Evolutionary conservation across 2,113 vertebrate species (phyloP), one percentile per base, ranked within the genome.

Genomic region (Atrichornis clamosus): DNA sequence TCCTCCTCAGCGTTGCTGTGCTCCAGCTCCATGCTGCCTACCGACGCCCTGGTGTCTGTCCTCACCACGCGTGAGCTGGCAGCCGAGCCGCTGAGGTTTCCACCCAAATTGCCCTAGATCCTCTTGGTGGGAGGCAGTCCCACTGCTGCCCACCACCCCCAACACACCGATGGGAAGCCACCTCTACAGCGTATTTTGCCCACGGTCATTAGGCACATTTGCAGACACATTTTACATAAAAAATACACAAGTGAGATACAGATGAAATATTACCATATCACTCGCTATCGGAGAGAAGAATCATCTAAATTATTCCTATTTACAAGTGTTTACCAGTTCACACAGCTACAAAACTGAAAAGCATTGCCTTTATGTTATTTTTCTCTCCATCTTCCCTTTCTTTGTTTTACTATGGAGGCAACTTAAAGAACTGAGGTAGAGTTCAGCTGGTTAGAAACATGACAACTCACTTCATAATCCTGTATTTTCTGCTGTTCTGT

Each of bases 1-100:
- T 72, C 87, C 63, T n/a, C 73, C 59, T 79, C 0, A 2, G 56
- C 0, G 0, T 8, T 30, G 67, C 73, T 47, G 91, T 37, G 49
- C 83, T 72, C 56, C 87, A 68, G 94, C 65, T 88, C 32, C 35
- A 23, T 10, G 8, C 18, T 82, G 81, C 73, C 93, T 93, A 35
- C 72, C 16, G 62, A 39, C 44, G 60, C 50, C 33, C 56, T 53
- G 44, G 44, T 53, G 70, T 42, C 89, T 67, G 52, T 55, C 56
- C 89, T 90, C 33, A 37, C 35, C 41, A 32, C 2, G 0, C 24
- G 5, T 0, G 15, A 81, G 88, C 56, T 50, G 56, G 85, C 75
- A 93, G 67, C 23, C 0, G 0, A 88, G 44, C 15, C 0, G 0
- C 69, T 28, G 20, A 52, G 30, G 37, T 7, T 90, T 58, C 77